Base-by-base conservation (phyloP, 2,888 invertebrate species). In the Ellobium chinense region DNA sequence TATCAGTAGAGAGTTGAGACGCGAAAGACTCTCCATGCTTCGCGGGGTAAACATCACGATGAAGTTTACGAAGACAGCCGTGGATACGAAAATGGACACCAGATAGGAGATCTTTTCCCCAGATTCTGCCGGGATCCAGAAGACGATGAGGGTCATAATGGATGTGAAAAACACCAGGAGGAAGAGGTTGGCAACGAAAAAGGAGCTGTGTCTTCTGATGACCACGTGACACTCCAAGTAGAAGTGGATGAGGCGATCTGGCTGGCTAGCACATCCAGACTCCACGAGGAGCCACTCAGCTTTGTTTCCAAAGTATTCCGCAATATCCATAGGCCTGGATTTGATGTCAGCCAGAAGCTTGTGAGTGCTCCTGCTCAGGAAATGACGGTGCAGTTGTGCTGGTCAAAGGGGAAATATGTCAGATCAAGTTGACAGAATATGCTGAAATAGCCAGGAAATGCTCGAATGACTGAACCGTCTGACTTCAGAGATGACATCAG, bases 381-480 rank as follows among this genome's bases (percentile, higher is more conserved):
- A 21, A 70, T 34, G 24, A 70, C n/a, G 4, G 70, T 70, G 29
- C 70, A 70, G 1, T n/a, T 70, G 56, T 70, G 70, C 4, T 70
- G 21, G 14, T 70, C 70, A n/a, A 70, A 70, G 5, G 70, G 70
- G 54, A 70, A 70, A 12, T 56, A 56, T 21, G 70, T 34, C 58
- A 70, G 9, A 34, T 70, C 70, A 12, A 70, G 36, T 1, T 56
- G n/a, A 34, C 70, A 70, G 31, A 70, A 36, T n/a, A 54, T 70
- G 58, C n/a, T 56, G 56, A 56, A n/a, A 58, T 58, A 24, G 7
- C 56, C 70, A 31, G 56, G 56, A 21, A 54, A 24, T 2, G 34
- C 34, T 12, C 54, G 34, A 34, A 56, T n/a, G 0, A 70, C 5
- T 2, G 12, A 1, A 2, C 70, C 70, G 24, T 56, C 24, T 31